These are phyloP conservation scores for Delphinapterus leucas DNA, from an alignment of 2,113 vertebrate genomes.

Conservation along the genomic window DNA sequence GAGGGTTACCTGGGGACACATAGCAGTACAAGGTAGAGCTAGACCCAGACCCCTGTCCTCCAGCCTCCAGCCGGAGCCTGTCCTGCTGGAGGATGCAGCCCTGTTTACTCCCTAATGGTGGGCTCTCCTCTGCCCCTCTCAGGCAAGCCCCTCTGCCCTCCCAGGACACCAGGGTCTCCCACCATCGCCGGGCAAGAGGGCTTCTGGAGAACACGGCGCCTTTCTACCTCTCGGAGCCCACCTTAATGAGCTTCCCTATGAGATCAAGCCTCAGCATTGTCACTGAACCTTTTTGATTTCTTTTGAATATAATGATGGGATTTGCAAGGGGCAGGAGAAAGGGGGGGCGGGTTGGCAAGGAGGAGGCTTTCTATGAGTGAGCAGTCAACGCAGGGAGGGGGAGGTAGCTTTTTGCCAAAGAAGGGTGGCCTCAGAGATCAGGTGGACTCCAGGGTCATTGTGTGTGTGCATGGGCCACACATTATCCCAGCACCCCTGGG, in stretches of 20 bases:
- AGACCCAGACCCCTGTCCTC: neutral
- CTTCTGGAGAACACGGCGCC: neutral
- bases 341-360: neutral
- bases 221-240: neutral
- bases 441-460: rapidly evolving
- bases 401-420: neutral
- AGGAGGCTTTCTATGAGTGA: conserved; percentile 18
- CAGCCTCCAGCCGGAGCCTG: neutral
- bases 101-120: rapidly evolving
- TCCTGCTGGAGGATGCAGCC: neutral
- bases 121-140: neutral
- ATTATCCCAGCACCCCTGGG: neutral
- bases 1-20: neutral
- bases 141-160: neutral
- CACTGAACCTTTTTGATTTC: conserved; percentile 36
- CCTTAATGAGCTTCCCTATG: conserved; percentile 11
- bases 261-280: conserved; percentile 31
- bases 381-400: neutral
- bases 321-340: neutral
- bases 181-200: rapidly evolving
- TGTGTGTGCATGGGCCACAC: rapidly evolving
- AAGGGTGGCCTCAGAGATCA: neutral
- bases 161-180: neutral
- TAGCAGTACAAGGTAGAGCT: neutral
- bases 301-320: conserved; percentile 43